Evolutionary conservation across 2,113 vertebrate species (phyloP).

Genomic region (Dunckerocampus dactyliophorus): DNA sequence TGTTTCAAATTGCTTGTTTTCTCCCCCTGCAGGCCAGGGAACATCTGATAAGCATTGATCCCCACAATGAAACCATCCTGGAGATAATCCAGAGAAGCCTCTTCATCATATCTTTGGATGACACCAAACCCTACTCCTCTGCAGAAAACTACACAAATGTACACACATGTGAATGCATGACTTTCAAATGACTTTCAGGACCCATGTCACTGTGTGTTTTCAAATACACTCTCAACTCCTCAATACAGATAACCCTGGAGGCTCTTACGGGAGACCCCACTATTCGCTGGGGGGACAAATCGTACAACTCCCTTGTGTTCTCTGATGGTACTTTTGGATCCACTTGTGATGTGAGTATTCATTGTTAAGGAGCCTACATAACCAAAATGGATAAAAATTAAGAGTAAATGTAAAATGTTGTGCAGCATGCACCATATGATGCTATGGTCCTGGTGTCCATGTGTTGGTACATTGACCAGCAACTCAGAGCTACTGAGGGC

Average conservation of each 20-base stretch:
- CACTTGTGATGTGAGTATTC: constrained; percentile 85
- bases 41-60: constrained; percentile 85
- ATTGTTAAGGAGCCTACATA: not conserved
- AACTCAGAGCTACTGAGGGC: constrained; percentile 77
- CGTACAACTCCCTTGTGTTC: constrained; percentile 82
- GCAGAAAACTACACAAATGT: constrained; percentile 85
- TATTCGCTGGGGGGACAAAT: constrained; percentile 95
- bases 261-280: constrained; percentile 79
- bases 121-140: constrained; percentile 77
- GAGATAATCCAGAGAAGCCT: constrained; percentile 89
- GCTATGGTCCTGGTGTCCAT: constrained; percentile 85
- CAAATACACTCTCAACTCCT: constrained; percentile 1
- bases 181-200: not conserved
- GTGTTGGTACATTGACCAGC: constrained; percentile 76
- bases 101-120: constrained; percentile 81
- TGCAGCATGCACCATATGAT: constrained; percentile 89
- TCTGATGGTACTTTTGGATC: constrained; percentile 81
- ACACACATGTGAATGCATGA: constrained; percentile 19
- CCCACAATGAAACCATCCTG: constrained; percentile 80
- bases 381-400: not conserved
- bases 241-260: constrained; percentile 69
- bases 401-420: constrained; percentile 21
- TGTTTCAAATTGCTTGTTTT: constrained; percentile 1
- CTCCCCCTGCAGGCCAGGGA: constrained; percentile 77
- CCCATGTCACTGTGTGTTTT: not conserved